Evolutionary conservation across 1,140 invertebrate genomes (phyloP), one percentile per base, ranked within the genome.

Genomic region (Trachelipus rathkii): DNA sequence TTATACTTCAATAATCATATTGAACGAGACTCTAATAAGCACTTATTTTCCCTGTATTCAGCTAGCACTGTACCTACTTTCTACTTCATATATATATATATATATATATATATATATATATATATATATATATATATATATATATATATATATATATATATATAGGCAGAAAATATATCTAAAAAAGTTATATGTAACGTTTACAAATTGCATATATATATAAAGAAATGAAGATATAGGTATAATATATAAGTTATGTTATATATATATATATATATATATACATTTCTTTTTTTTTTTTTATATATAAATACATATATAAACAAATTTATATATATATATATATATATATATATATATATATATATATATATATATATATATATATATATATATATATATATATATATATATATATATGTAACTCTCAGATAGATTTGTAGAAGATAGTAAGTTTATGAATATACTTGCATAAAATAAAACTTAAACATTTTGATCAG

Each of bases 191-290:
- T n/a, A n/a, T n/a, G n/a, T n/a, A n/a, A n/a, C n/a, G n/a, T n/a
- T n/a, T n/a, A n/a, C n/a, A n/a, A n/a, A n/a, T n/a, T n/a, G n/a
- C n/a, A 67, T 68, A 68, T 68, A 68, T 68, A 68, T 68, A 68
- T 68, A 68, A 15, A 68, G 0, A 68, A 11, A 68, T 68, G n/a
- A 11, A 68, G 8, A 68, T 9, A 68, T 68, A 15, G 8, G n/a
- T 68, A 68, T 68, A 68, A 68, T 68, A 68, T 68, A 68, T 68
- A 68, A n/a, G n/a, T n/a, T 68, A 68, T 68, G n/a, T 13, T 68
- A 68, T 68, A 68, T 68, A 68, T 68, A 67, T 68, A 68, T 68
- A 68, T 68, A 68, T 68, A 68, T 68, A 68, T 68, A 68, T n/a
- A 68, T 68, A 68, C n/a, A 68, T 68, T 11, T 68, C 8, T 9